phyloP scores from a whole-genome alignment of 2,113 vertebrate genomes.

The Tachysurus fulvidraco region DNA sequence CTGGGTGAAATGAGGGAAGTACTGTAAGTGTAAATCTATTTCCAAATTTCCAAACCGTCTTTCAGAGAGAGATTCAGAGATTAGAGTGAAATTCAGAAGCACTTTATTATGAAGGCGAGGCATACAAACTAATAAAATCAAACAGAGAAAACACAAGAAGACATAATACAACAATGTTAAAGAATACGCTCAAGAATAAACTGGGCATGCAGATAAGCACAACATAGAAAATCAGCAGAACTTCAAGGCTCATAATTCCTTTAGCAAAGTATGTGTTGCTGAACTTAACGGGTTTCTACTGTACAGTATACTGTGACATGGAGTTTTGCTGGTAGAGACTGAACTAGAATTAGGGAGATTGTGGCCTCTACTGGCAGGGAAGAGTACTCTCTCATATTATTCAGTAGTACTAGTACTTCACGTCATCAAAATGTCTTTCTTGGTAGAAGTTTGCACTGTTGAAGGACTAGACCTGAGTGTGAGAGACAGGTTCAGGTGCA shows the following conservation, averaged over 20 bases:
- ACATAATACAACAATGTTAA: neutral
- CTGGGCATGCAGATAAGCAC: neutral
- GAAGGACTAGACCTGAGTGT: neutral
- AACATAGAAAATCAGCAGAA: neutral
- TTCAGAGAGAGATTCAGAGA: neutral
- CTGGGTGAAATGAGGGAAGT: neutral
- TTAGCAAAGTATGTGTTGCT: neutral
- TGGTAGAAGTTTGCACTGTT: neutral
- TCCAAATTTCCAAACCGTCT: neutral
- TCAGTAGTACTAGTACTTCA: neutral
- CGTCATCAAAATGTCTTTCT: neutral
- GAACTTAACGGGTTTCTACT: neutral
- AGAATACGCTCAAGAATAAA: neutral
- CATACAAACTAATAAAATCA: neutral
- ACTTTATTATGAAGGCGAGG: neutral
- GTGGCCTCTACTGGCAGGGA: neutral
- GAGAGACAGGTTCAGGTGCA: neutral
- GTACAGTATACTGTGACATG: no score
- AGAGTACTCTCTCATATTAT: neutral
- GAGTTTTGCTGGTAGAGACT: neutral
- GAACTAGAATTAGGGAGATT: neutral
- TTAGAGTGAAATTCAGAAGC: neutral
- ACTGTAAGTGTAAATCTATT: neutral
- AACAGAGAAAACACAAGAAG: neutral
- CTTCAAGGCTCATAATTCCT: neutral